phyloP scores from a whole-genome alignment of 2,888 invertebrate genomes.

The Reticulitermes lucifugus region DNA sequence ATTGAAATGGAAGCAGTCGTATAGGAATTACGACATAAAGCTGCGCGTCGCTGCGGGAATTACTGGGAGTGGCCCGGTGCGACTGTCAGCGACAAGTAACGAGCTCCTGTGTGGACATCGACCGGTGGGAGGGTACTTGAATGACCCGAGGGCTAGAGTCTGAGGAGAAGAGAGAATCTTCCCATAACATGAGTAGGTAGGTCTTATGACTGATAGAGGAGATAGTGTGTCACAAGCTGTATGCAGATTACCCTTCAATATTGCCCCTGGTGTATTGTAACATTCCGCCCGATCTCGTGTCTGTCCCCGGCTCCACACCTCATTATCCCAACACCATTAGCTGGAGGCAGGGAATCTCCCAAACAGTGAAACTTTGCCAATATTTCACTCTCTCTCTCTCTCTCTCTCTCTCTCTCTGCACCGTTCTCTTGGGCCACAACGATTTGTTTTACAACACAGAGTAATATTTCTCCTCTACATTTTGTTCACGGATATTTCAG shows the following conservation, averaged over 20 bases:
- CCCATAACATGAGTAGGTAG: background rate
- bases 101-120: background rate
- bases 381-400: slow-evolving; percentile 19
- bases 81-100: background rate
- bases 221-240: background rate
- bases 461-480: background rate
- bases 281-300: background rate
- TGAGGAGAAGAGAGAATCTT: background rate
- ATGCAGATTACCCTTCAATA: slow-evolving; percentile 18
- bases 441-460: background rate
- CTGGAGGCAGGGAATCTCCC: slow-evolving; percentile 5
- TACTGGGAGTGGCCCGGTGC: too few species aligned
- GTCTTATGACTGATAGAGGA: background rate
- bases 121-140: background rate
- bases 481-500: background rate
- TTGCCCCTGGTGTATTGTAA: slow-evolving; percentile 10
- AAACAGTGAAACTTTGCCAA: slow-evolving; percentile 17
- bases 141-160: background rate
- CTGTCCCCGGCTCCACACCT: background rate
- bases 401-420: background rate
- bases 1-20: too few species aligned
- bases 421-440: background rate
- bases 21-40: too few species aligned
- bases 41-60: too few species aligned
- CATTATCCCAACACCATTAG: slow-evolving; percentile 20